Evolutionary conservation across 1,140 invertebrate species (phyloP), one percentile per base, ranked within the genome.

Genomic region (Pseudachorutes palmiensis): DNA sequence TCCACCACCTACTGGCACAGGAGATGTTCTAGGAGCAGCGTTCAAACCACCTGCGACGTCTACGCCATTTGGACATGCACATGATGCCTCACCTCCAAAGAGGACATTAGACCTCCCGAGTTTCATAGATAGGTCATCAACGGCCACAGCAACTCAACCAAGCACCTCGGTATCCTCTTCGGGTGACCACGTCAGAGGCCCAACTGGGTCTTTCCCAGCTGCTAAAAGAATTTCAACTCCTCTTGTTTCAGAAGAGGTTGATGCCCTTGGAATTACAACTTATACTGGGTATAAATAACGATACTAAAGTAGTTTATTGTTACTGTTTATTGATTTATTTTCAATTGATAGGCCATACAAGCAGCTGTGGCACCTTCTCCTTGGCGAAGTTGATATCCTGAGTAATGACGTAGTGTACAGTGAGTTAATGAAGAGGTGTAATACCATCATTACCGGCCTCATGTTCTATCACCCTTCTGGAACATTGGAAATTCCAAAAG

Each of bases 361-460:
- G 51, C 61, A 72, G 9, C 48, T 72, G 5, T 72, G 71, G 71
- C 60, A 65, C 31, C 36, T 72, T 12, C 29, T 72, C 2, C 63
- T 57, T 9, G 71, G 71, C 1, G 41, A 63, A 12, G 64, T 64
- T 31, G 26, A 65, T 2, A 14, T 72, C 2, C 57, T 58, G 1
- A 64, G 57, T 26, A 57, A 68, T 3, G 71, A 72, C 32, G 65
- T 72, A 29, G 65, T 72, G 19, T 49, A 62, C 49, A 66, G 70
- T 51, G 68, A 70, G 64, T 48, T 72, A 59, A 59, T 33, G 19
- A 19, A 57, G 30, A 59, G 61, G 22, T 59, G 66, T 29, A 57
- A 70, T 55, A 58, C 59, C 28, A 70, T 70, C 14, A 51, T 70
- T 1, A 58, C 33, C 16, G 62, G 12, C 12, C 19, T 29, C 55